These are phyloP conservation scores for Pocillopora damicornis DNA, from an alignment of 64 coral and sea anemone species.

Conservation along the genomic window DNA sequence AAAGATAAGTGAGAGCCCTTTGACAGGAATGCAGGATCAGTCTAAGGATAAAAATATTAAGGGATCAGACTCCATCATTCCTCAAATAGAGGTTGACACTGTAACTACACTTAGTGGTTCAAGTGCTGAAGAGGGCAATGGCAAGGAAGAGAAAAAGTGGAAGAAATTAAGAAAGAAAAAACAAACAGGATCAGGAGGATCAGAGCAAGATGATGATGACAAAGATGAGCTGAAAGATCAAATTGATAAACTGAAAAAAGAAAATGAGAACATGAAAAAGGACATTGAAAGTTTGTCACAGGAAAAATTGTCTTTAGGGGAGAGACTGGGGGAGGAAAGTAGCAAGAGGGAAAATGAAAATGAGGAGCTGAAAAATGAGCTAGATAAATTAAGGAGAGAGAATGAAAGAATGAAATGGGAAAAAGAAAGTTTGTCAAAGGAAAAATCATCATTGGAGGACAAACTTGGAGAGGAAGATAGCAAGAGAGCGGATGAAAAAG, in stretches of 20 bases:
- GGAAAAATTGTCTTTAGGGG: constrained; percentile 1
- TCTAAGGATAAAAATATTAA: not conserved
- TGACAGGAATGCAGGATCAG: not conserved
- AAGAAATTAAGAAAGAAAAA: constrained; percentile 13
- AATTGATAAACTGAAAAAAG: not conserved
- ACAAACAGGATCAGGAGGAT: not conserved
- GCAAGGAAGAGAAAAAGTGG: not conserved
- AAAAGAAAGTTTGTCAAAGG: constrained; percentile 8
- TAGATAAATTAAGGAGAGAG: not conserved
- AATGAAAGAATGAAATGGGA: constrained; percentile 3
- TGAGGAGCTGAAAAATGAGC: not conserved
- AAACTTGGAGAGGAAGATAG: not conserved
- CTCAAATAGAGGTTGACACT: not conserved
- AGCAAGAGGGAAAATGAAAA: too few relatives aligned
- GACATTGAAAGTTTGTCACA: constrained; percentile 5
- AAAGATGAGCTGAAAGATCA: not conserved
- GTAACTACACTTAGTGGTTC: not conserved
- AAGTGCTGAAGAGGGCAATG: constrained; percentile 1
- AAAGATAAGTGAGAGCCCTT: not conserved
- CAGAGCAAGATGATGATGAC: not conserved
- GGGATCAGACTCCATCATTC: constrained; percentile 10
- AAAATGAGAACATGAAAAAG: constrained; percentile 9
- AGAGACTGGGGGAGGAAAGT: constrained; percentile 2
- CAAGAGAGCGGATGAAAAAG: too few relatives aligned
- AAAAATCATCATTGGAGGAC: constrained; percentile 10